Evolutionary conservation across 1,140 invertebrate genomes (phyloP), one percentile per base, ranked within the genome.

Genomic region (Mizuhopecten yessoensis): DNA sequence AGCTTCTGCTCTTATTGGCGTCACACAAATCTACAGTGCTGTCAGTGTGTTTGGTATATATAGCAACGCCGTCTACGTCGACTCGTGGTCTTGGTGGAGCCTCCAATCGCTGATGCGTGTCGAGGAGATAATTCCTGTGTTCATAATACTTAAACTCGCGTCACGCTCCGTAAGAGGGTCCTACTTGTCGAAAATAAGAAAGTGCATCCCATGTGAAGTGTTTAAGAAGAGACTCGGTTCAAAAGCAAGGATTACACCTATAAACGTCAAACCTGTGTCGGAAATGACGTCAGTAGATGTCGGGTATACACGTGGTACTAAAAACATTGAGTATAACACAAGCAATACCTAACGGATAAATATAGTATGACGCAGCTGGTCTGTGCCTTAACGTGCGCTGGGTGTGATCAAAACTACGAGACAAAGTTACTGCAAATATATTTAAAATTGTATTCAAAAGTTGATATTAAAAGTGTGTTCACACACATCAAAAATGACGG

Each of bases 61-160:
- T 57, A 92, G 91, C 86, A 42, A 42, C 34, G 87, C 89, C 45
- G 88, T 0, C 57, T 88, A 86, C 57, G 92, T 93, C 0, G 91
- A 93, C 20, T 36, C 93, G 13, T 94, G 93, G 93, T 75, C 90
- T n/a, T 94, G 92, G 93, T 94, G 93, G 93, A 90, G 49, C 17
- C 89, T 94, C 23, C 93, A 94, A 87, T 93, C 93, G n/a, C 34
- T 91, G 20, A 36, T 92, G 57, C 36, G 93, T 45, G 86, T 87
- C 15, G 93, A 92, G 49, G 93, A 93, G 33, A 34, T 92, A 36
- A 86, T 90, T 34, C 90, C 86, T 34, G 88, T 91, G 45, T 88
- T 87, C 29, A 90, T 92, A 36, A 91, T 93, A 0, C 33, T 92
- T 0, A 90, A 57, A 36, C 87, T 92, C 39, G 89, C 91, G 0